Evolutionary conservation across 2,888 invertebrate species (phyloP).

Genomic region (Aleiodes testaceus): DNA sequence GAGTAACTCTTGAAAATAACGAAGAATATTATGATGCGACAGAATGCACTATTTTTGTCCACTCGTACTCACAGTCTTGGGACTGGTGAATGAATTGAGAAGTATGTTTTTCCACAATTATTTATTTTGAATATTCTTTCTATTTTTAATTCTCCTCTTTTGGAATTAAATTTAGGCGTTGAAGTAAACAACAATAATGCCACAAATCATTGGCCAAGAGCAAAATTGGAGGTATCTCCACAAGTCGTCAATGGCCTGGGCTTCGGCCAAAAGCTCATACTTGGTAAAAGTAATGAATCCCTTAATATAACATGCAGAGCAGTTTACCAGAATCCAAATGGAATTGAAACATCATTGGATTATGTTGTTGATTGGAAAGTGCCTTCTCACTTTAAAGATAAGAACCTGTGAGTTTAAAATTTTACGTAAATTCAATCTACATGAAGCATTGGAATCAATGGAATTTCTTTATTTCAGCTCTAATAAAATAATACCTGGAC

Average conservation of each 20-base stretch:
- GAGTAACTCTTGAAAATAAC: conserved; percentile 12
- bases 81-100: conserved; percentile 49
- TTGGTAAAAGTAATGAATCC: conserved; percentile 58
- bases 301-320: conserved; percentile 62
- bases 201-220: conserved; percentile 43
- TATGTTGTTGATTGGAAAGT: conserved; percentile 55
- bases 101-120: conserved; percentile 36
- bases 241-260: conserved; percentile 49
- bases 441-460: conserved; percentile 16
- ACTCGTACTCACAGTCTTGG: conserved; percentile 47
- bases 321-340: conserved; percentile 52
- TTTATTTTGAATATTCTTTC: background rate
- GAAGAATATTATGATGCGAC: conserved; percentile 50
- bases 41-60: conserved; percentile 51
- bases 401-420: conserved; percentile 47
- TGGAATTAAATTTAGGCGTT: conserved; percentile 39
- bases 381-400: conserved; percentile 47
- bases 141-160: too few relatives aligned
- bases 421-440: background rate
- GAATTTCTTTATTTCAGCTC: conserved; percentile 39
- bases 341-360: conserved; percentile 45
- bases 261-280: conserved; percentile 52
- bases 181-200: conserved; percentile 44
- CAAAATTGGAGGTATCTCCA: conserved; percentile 54
- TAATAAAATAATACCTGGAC: conserved; percentile 52